A percentile compares a stretch with the other conserved stretches of the same genome.
These are phyloP conservation scores for Perizoma flavofasciatum DNA, from an alignment of 2,888 invertebrate genomes.

Conservation along the genomic window DNA sequence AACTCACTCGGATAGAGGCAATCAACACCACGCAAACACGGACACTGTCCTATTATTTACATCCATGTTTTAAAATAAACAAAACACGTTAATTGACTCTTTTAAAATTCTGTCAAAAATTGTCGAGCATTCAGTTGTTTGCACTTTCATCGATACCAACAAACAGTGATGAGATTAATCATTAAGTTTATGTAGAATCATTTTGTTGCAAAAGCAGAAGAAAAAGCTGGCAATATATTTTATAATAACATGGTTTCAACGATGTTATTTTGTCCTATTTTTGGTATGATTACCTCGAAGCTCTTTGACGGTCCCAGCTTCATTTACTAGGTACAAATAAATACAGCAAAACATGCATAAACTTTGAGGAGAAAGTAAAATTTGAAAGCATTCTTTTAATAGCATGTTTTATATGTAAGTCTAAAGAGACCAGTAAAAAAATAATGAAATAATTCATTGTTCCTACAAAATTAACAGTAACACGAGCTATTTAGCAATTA, in stretches of 20 bases:
- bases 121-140: slow-evolving; percentile 19
- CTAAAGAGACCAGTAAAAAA: not conserved
- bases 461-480: slow-evolving; percentile 55
- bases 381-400: too few relatives aligned
- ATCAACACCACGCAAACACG: slow-evolving; percentile 70
- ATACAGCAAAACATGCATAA: too few relatives aligned
- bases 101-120: slow-evolving; percentile 42
- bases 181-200: not conserved
- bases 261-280: too few relatives aligned
- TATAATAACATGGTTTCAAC: too few relatives aligned
- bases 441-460: too few relatives aligned
- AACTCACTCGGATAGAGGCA: slow-evolving; percentile 58
- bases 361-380: too few relatives aligned
- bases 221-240: too few relatives aligned
- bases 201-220: too few relatives aligned
- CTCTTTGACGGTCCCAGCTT: too few relatives aligned
- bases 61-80: slow-evolving; percentile 58
- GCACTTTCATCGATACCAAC: slow-evolving; percentile 14
- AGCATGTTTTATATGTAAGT: too few relatives aligned
- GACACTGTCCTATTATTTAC: slow-evolving; percentile 58
- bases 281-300: too few relatives aligned
- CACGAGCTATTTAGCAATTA: slow-evolving; percentile 64
- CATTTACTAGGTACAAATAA: too few relatives aligned
- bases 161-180: not conserved
- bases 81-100: slow-evolving; percentile 50